A percentile compares a stretch with the other conserved stretches of the same genome.
Conservation (phyloP, 2,797 vertebrate genomes). For the Otus scops region DNA sequence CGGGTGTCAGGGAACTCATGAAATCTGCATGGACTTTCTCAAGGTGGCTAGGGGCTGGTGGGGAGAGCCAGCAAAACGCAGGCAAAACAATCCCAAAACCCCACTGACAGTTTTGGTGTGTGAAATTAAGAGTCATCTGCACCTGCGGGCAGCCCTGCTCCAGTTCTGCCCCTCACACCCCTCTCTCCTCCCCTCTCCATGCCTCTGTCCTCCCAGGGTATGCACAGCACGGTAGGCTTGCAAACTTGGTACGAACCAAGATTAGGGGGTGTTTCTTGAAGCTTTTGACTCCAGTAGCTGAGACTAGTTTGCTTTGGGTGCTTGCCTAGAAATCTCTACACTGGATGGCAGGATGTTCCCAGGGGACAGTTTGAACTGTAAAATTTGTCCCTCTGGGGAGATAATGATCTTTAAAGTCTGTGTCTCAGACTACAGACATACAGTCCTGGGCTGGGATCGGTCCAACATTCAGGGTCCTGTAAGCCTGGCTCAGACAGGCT, state of each 20-base stretch:
- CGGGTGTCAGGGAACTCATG: slow-evolving; percentile 34
- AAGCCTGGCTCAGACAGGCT: neutral
- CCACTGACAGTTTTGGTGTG: neutral
- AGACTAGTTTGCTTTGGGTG: neutral
- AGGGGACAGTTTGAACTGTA: neutral
- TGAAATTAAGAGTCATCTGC: neutral
- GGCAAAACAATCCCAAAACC: neutral
- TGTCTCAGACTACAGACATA: neutral
- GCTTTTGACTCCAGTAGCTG: neutral
- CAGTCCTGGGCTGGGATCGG: neutral
- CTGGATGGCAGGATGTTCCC: neutral
- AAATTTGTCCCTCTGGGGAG: neutral
- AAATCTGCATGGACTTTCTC: slow-evolving; percentile 66
- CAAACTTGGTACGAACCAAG: neutral
- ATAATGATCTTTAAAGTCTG: neutral
- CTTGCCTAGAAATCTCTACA: neutral
- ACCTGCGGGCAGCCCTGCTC: neutral
- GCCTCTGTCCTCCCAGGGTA: neutral
- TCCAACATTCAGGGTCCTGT: neutral
- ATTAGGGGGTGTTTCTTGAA: neutral
- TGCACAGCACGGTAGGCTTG: rapidly evolving
- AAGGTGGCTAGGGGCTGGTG: slow-evolving; percentile 18
- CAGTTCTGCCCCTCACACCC: neutral
- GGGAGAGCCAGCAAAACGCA: neutral
- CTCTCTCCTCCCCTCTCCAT: neutral